Percentiles rank a stretch among this genome's conserved stretches.
Conservation (phyloP, 1,140 invertebrate genomes). For the Pseudachorutes palmiensis region DNA sequence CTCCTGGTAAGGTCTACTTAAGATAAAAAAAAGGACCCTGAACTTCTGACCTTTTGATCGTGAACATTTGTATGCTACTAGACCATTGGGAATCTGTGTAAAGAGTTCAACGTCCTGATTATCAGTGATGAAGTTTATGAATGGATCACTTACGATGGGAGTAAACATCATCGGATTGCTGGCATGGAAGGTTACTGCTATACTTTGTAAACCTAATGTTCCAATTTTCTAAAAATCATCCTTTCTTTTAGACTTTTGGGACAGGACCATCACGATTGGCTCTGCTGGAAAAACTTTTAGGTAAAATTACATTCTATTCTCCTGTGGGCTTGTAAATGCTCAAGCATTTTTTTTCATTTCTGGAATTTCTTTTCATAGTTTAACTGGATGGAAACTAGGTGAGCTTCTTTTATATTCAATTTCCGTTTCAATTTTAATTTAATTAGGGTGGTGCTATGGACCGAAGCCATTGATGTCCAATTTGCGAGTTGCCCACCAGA, state of each 20-base stretch:
- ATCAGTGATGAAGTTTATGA: slow-evolving; percentile 74
- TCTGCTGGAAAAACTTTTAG: slow-evolving; percentile 59
- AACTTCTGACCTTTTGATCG: too few relatives aligned
- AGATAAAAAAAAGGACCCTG: too few relatives aligned
- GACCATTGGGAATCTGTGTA: slow-evolving; percentile 75
- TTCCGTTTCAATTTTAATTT: too few relatives aligned
- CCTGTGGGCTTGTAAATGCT: slow-evolving; percentile 83
- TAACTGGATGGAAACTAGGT: slow-evolving; percentile 93
- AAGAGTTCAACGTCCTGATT: slow-evolving; percentile 85
- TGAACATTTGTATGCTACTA: not conserved
- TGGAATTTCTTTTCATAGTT: slow-evolving; percentile 61
- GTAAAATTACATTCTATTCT: not conserved
- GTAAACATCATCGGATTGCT: slow-evolving; percentile 80
- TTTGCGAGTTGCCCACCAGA: slow-evolving; percentile 86
- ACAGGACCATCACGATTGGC: slow-evolving; percentile 92
- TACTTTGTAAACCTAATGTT: not conserved
- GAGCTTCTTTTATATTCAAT: too few relatives aligned
- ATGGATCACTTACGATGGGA: slow-evolving; percentile 84
- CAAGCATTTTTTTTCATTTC: slow-evolving; percentile 89
- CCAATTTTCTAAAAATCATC: too few relatives aligned
- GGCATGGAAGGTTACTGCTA: slow-evolving; percentile 67
- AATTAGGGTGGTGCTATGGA: slow-evolving; percentile 97
- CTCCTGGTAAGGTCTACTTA: slow-evolving; percentile 46
- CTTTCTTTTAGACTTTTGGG: slow-evolving; percentile 43
- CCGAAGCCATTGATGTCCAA: slow-evolving; percentile 69